phyloP scores from a whole-genome alignment of 2,888 invertebrate species.

The Drosophila tripunctata region DNA sequence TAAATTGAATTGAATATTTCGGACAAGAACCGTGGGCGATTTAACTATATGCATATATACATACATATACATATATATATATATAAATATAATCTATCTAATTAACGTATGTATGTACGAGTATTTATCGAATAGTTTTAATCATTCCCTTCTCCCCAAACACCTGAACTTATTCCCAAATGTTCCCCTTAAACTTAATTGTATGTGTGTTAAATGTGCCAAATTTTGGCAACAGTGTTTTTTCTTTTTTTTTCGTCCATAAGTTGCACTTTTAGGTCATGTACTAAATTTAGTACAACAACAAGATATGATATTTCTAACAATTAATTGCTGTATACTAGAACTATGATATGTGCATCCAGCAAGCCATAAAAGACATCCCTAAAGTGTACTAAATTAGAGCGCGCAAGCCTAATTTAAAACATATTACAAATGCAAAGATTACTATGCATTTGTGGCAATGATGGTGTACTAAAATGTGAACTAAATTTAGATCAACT shows the following conservation, averaged over 20 bases:
- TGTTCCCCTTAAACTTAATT: neutral
- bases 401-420: neutral
- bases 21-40: constrained; percentile 47
- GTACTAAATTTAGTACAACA: constrained; percentile 33
- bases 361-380: neutral
- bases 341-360: neutral
- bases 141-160: neutral
- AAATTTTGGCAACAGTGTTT: constrained; percentile 41
- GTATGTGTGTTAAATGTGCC: constrained; percentile 31
- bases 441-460: too few species aligned
- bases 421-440: neutral
- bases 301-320: neutral
- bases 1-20: constrained; percentile 66
- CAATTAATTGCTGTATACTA: neutral
- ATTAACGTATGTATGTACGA: constrained; percentile 50
- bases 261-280: constrained; percentile 36
- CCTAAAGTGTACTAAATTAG: neutral
- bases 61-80: constrained; percentile 1
- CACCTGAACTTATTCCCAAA: neutral
- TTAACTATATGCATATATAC: constrained; percentile 3
- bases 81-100: constrained; percentile 39
- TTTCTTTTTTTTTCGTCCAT: constrained; percentile 7
- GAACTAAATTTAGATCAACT: constrained; percentile 2
- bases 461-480: neutral
- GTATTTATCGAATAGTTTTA: constrained; percentile 59